Base-by-base conservation (phyloP, 2,797 vertebrate genomes). In the Rhabdophis nuchalis region DNA sequence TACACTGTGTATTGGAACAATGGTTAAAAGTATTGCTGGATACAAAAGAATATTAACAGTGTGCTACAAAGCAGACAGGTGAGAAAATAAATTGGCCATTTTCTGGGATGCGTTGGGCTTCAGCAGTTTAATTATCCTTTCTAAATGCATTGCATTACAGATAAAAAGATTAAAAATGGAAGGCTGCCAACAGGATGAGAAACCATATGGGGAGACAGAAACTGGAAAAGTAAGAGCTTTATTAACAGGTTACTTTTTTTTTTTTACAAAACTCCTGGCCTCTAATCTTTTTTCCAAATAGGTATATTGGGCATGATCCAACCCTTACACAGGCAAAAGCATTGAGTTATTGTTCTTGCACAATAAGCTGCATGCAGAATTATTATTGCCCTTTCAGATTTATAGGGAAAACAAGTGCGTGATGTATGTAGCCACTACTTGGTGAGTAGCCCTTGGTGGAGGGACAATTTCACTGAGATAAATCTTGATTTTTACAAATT, bases 71-170 rank as follows among this genome's bases (percentile, higher is more conserved):
- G 29, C 54, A 93, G 91, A 89, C 90, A 92, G 90, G 88, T 88
- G 72, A 95, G 86, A 96, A 96, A 96, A 93, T 4, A 0, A 92
- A 92, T 95, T 94, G 87, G 89, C 93, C 93, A 93, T 96, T 93
- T 93, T 61, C 64, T 82, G 95, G 64, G 94, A 95, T 87, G 90
- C 58, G 94, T 93, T 41, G 72, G 90, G 88, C 88, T 91, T 94
- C 41, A 77, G 82, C 95, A 93, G 92, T 90, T 96, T 96, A 91
- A 94, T 94, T 91, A 96, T 96, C 95, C 95, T 92, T 92, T 95
- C 91, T 46, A 94, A 91, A 96, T 95, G 95, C 94, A 95, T 94
- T 95, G 93, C 92, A 93, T 93, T 94, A 93, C 86, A 95, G 93
- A 94, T 91, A 95, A 95, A 92, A 93, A 94, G 91, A 92, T 82